Percentiles rank a stretch among this genome's conserved stretches.
Evolutionary conservation across 1,140 invertebrate genomes (phyloP).

Genomic region (Nymphalis io): DNA sequence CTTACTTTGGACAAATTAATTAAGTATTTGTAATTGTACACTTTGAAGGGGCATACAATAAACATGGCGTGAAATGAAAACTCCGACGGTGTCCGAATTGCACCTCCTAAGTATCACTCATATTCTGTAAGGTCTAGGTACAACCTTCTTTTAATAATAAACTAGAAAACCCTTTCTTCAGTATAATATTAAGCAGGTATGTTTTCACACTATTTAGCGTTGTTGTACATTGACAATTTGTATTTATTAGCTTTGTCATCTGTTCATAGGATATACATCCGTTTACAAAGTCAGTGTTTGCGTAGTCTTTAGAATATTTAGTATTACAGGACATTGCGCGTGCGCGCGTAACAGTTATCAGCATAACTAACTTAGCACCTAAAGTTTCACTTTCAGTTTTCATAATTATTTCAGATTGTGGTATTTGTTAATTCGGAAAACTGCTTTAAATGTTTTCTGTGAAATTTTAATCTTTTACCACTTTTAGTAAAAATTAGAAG

Average conservation of each 20-base stretch:
- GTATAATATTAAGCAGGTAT: no score
- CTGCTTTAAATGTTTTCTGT: neutral
- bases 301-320: neutral
- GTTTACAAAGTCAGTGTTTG: neutral
- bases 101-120: no score
- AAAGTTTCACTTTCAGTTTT: constrained; percentile 23
- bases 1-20: no score
- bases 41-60: no score
- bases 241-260: neutral
- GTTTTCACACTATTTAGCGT: no score
- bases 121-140: no score
- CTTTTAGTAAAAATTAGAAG: no score
- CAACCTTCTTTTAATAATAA: neutral
- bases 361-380: constrained; percentile 24
- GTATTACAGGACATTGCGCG: constrained; percentile 19
- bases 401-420: constrained; percentile 4
- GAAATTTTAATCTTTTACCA: neutral
- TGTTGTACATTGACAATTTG: neutral
- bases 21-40: no score
- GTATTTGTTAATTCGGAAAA: constrained; percentile 20
- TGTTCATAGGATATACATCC: neutral
- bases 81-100: no score
- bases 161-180: neutral
- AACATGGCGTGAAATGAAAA: no score
- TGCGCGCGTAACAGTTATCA: constrained; percentile 7